Conservation (phyloP, 2,797 vertebrate genomes). For the Anguilla anguilla region DNA sequence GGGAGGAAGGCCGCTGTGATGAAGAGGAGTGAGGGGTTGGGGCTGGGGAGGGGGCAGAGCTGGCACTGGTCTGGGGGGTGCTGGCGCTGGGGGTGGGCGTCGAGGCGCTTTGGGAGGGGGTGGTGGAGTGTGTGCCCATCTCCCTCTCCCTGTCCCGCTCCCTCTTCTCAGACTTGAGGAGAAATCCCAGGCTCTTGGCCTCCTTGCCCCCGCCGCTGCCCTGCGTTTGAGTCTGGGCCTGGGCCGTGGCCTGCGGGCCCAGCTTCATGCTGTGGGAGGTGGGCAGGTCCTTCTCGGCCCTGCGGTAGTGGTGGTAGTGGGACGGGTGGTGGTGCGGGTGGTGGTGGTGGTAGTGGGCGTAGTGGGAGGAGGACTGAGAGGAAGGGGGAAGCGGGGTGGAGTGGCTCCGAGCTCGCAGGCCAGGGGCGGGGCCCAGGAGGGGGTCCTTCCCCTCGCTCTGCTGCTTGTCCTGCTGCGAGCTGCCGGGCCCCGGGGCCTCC, state of each 20-base stretch:
- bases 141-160: constrained; percentile 72
- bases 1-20: constrained; percentile 65
- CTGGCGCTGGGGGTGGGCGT: constrained; percentile 53
- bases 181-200: constrained; percentile 76
- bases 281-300: constrained; percentile 79
- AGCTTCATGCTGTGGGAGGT: constrained; percentile 57
- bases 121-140: not conserved
- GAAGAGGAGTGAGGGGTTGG: constrained; percentile 23
- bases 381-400: constrained; percentile 88
- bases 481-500: constrained; percentile 64
- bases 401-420: constrained; percentile 85
- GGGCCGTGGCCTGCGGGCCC: constrained; percentile 64
- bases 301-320: constrained; percentile 84
- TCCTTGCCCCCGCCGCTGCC: constrained; percentile 66
- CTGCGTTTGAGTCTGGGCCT: constrained; percentile 66
- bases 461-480: constrained; percentile 71
- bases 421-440: constrained; percentile 71
- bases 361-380: constrained; percentile 79
- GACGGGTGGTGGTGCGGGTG: constrained; percentile 85
- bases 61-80: constrained; percentile 66
- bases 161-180: constrained; percentile 73
- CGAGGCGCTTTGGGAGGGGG: constrained; percentile 10
- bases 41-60: constrained; percentile 64
- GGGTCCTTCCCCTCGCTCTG: constrained; percentile 68
- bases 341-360: constrained; percentile 70